phyloP scores from a whole-genome alignment of 2,888 invertebrate genomes.

The Meghimatium bilineatum region DNA sequence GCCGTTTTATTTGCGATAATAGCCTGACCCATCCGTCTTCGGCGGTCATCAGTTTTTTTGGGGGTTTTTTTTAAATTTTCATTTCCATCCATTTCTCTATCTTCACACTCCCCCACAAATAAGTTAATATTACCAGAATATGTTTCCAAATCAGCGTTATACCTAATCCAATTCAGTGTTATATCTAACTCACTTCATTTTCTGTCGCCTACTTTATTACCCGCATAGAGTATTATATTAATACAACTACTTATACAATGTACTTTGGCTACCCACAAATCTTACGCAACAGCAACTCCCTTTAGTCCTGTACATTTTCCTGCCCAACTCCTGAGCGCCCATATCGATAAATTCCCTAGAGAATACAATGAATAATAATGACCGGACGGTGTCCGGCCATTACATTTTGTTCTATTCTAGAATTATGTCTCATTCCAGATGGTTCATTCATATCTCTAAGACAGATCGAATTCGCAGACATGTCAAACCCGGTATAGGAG shows the following conservation, averaged over 20 bases:
- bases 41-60: no score
- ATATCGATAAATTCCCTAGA: not conserved
- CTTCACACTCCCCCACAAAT: no score
- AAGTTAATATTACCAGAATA: no score
- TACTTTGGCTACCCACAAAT: not conserved
- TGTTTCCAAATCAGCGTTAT: no score
- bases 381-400: not conserved
- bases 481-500: constrained; percentile 2
- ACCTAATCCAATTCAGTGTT: no score
- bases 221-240: no score
- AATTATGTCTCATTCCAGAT: not conserved
- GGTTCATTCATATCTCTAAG: not conserved
- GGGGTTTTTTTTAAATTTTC: no score
- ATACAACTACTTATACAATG: not conserved
- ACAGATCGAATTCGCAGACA: constrained; percentile 8
- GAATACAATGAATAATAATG: constrained; percentile 22
- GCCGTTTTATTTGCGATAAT: no score
- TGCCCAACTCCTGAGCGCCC: not conserved
- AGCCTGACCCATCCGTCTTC: no score
- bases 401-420: not conserved
- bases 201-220: no score
- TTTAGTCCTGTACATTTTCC: not conserved
- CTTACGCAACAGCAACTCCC: not conserved
- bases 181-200: no score
- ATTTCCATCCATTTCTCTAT: no score